Conservation (phyloP, 2,888 invertebrate genomes). For the Sesamia inferens region DNA sequence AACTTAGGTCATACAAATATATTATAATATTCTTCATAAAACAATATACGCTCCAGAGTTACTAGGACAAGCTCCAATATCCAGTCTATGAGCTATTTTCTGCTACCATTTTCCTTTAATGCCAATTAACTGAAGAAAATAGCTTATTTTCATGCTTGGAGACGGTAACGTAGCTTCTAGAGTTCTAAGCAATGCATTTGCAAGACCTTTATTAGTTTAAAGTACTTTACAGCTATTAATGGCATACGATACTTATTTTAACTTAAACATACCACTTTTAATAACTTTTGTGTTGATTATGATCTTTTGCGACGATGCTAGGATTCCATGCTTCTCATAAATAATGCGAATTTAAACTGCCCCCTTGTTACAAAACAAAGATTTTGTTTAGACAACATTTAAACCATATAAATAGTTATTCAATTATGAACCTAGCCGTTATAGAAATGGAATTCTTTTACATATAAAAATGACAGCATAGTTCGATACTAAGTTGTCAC, state of each 20-base stretch:
- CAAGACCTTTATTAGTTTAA: conserved; percentile 21
- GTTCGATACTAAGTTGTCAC: too few species aligned
- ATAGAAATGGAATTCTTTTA: too few species aligned
- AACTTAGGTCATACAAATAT: neutral
- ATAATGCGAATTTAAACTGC: neutral
- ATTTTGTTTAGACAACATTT: too few species aligned
- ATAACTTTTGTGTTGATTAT: neutral
- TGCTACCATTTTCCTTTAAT: conserved; percentile 31
- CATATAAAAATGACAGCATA: too few species aligned
- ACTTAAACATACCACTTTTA: neutral
- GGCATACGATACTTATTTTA: neutral
- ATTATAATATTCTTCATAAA: neutral
- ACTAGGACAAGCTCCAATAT: conserved; percentile 6
- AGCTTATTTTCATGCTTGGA: conserved; percentile 33
- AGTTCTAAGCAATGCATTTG: conserved; percentile 21
- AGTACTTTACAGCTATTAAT: neutral
- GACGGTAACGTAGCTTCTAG: neutral
- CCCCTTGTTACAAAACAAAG: neutral
- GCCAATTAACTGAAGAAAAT: conserved; percentile 40
- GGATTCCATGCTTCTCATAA: neutral
- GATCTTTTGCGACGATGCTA: neutral
- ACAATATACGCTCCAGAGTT: neutral
- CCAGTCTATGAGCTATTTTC: conserved; percentile 34
- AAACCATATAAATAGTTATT: too few species aligned
- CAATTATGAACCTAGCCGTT: too few species aligned